These are phyloP conservation scores for Phataginus tetradactyla DNA, from an alignment of 2,797 vertebrate genomes.

Conservation along the genomic window DNA sequence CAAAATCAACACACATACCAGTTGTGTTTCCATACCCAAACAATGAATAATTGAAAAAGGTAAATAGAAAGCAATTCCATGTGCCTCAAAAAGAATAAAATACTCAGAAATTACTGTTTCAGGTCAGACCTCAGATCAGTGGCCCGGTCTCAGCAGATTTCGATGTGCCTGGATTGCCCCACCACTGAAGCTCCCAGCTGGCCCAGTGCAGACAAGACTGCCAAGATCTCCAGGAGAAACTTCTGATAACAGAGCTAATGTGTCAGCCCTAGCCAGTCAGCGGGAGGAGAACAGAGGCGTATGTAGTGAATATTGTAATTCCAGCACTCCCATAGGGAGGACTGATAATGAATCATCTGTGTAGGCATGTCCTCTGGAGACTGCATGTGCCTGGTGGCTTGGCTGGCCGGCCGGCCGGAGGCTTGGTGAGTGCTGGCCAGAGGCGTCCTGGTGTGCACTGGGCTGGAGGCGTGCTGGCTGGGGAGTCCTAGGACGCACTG, in stretches of 20 bases:
- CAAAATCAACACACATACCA: not conserved
- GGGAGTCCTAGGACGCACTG: no score
- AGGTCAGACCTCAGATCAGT: not conserved
- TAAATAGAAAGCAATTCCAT: not conserved
- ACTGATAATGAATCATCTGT: not conserved
- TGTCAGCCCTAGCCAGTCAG: conserved; percentile 91
- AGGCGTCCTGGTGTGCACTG: no score
- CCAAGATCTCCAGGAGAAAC: conserved; percentile 90
- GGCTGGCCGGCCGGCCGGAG: no score
- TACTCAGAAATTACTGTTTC: not conserved
- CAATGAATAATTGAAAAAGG: not conserved
- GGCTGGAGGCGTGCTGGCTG: no score
- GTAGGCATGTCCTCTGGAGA: not conserved
- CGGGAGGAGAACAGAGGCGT: conserved; percentile 91
- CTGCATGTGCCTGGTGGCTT: no score
- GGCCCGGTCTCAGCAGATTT: not conserved
- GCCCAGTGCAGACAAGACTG: conserved; percentile 88
- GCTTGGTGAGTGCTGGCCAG: no score
- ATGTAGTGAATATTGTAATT: conserved; percentile 88
- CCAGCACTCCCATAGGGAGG: not conserved
- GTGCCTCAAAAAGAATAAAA: not conserved
- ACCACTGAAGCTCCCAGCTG: conserved; percentile 85
- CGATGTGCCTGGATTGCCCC: conserved; percentile 58
- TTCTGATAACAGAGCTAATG: conserved; percentile 90
- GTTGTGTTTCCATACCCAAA: not conserved